Base-by-base conservation (phyloP, 1,140 invertebrate genomes). In the Cydia strobilella region DNA sequence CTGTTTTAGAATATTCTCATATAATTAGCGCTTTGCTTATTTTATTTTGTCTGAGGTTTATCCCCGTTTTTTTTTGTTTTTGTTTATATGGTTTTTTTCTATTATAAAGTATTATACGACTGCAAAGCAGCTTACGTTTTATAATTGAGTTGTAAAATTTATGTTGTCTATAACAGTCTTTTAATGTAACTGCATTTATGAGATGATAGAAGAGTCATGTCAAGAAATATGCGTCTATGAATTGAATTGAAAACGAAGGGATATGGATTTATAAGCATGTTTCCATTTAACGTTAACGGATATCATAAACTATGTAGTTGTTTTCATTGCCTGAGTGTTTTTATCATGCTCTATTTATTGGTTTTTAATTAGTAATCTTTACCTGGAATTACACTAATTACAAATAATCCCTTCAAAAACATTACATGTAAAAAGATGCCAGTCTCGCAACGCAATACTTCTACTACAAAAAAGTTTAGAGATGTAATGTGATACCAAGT, bases 11-110 rank as follows among this genome's bases (percentile, higher is more conserved):
- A 59, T 59, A 59, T 59, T 59, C n/a, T 59, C n/a, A 3, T 59
- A 7, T 23, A 59, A 59, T 23, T 59, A 59, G 20, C 54, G 15
- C 15, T 59, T 18, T 23, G 54, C 42, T 45, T 59, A 20, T 54
- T 54, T 54, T 54, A 45, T 54, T 18, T 54, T 54, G n/a, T 54
- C n/a, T 54, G 51, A 7, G n/a, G 15, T 54, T 54, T 54, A 54
- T 54, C 51, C n/a, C n/a, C n/a, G n/a, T n/a, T 54, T 18, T 54
- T 54, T n/a, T 20, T 13, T 9, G 1, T 18, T 18, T 18, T 18
- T 45, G 13, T 45, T 45, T 3, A 45, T 45, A 3, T 54, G 15
- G 1, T 54, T 54, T 15, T 18, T 54, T 2, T 54, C 4, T 18
- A 18, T 54, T 54, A 39, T 39, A 39, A 39, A 18, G n/a, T 54